Evolutionary conservation across 2,888 invertebrate species (phyloP).

Genomic region (Latrodectus hesperus): DNA sequence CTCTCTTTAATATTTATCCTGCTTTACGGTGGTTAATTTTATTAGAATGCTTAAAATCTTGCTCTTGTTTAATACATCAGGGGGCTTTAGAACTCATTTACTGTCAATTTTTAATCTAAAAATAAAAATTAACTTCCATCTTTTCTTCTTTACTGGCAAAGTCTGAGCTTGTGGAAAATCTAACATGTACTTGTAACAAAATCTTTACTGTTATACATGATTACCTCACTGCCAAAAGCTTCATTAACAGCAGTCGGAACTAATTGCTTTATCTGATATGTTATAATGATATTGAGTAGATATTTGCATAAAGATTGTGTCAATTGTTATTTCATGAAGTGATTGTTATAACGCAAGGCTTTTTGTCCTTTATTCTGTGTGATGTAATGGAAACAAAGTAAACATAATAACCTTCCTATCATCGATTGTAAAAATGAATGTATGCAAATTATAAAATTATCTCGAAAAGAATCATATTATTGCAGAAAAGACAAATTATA

Average conservation of each 20-base stretch:
- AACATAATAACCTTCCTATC: not conserved
- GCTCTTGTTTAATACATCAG: not conserved
- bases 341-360: not conserved
- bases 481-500: too few relatives aligned
- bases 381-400: not conserved
- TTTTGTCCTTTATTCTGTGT: not conserved
- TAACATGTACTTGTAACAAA: not conserved
- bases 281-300: not conserved
- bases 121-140: not conserved
- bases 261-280: too few relatives aligned
- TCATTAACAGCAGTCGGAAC: not conserved
- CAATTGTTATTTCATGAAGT: not conserved
- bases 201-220: not conserved
- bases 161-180: not conserved
- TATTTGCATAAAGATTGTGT: not conserved
- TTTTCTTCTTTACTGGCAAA: not conserved
- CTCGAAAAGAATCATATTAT: too few relatives aligned
- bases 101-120: not conserved
- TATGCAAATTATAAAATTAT: too few relatives aligned
- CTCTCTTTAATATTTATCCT: too few relatives aligned
- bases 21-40: too few relatives aligned
- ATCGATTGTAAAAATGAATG: too few relatives aligned
- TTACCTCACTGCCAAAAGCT: not conserved
- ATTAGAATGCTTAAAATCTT: too few relatives aligned
- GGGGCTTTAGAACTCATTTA: not conserved